These are phyloP conservation scores for Cactoblastis cactorum DNA, from an alignment of 2,888 invertebrate genomes.

Conservation along the genomic window DNA sequence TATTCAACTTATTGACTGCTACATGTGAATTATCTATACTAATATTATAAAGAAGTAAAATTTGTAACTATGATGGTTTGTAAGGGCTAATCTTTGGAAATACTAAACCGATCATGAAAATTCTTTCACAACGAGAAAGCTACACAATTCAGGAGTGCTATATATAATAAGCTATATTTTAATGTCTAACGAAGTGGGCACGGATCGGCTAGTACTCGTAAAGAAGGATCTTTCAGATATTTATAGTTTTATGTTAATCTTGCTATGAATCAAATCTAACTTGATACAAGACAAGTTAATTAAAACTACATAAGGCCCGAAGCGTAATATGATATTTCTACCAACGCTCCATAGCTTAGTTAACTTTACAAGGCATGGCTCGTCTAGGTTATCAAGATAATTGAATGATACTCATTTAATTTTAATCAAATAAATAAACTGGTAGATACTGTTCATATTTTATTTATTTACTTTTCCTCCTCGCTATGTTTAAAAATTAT, in stretches of 20 bases:
- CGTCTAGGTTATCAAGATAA: not conserved
- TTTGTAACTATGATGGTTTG: no score
- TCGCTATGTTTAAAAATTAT: no score
- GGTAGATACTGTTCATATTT: not conserved
- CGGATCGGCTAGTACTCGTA: not conserved
- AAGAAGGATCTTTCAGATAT: not conserved
- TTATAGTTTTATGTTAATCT: not conserved
- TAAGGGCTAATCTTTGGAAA: no score
- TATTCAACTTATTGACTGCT: no score
- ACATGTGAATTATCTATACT: no score
- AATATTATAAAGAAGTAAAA: no score
- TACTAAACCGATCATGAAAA: no score
- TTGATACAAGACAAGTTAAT: slow-evolving; percentile 29
- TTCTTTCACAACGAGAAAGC: no score
- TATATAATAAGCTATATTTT: no score
- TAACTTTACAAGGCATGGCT: not conserved
- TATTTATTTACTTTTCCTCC: no score
- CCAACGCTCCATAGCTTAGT: slow-evolving; percentile 16
- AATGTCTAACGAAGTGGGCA: not conserved
- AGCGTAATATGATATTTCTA: slow-evolving; percentile 22
- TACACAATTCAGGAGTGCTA: no score
- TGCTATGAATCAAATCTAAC: slow-evolving; percentile 21
- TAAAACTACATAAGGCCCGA: slow-evolving; percentile 21
- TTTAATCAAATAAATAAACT: not conserved
- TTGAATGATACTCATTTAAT: not conserved